A percentile compares a stretch with the other conserved stretches of the same genome.
phyloP scores from a whole-genome alignment of 1,140 invertebrate species.

The Drosophila athabasca region DNA sequence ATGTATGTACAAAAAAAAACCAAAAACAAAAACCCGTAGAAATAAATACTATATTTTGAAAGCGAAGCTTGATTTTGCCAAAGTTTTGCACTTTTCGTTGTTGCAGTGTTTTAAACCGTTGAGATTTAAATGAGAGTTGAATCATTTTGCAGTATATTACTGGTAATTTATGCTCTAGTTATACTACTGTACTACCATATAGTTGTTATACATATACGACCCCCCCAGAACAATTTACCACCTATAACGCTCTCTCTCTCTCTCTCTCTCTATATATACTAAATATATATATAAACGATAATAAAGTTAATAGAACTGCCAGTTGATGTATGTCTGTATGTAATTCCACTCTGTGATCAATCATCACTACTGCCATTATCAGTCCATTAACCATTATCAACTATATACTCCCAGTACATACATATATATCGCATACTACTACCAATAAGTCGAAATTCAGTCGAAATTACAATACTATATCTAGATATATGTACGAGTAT shows the following conservation, averaged over 20 bases:
- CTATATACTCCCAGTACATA: slow-evolving; percentile 3
- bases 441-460: too few relatives aligned
- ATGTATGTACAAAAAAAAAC: slow-evolving; percentile 33
- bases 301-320: slow-evolving; percentile 50
- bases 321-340: slow-evolving; percentile 48
- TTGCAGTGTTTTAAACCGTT: slow-evolving; percentile 53
- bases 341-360: slow-evolving; percentile 29
- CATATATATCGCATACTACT: slow-evolving; percentile 3
- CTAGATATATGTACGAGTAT: slow-evolving; percentile 4
- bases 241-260: not conserved
- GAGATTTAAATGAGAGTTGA: slow-evolving; percentile 43
- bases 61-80: slow-evolving; percentile 47
- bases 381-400: slow-evolving; percentile 12
- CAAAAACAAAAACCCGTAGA: slow-evolving; percentile 24
- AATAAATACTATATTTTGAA: slow-evolving; percentile 19
- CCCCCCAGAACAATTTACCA: slow-evolving; percentile 11
- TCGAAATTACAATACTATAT: too few relatives aligned
- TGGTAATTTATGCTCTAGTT: slow-evolving; percentile 32
- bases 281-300: slow-evolving; percentile 18
- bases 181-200: slow-evolving; percentile 20
- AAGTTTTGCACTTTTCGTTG: slow-evolving; percentile 59
- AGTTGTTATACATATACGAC: slow-evolving; percentile 29
- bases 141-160: slow-evolving; percentile 30
- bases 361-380: not conserved
- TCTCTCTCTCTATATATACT: slow-evolving; percentile 16